phyloP scores from a whole-genome alignment of 2,888 invertebrate species.

The Penaeus monodon region DNA sequence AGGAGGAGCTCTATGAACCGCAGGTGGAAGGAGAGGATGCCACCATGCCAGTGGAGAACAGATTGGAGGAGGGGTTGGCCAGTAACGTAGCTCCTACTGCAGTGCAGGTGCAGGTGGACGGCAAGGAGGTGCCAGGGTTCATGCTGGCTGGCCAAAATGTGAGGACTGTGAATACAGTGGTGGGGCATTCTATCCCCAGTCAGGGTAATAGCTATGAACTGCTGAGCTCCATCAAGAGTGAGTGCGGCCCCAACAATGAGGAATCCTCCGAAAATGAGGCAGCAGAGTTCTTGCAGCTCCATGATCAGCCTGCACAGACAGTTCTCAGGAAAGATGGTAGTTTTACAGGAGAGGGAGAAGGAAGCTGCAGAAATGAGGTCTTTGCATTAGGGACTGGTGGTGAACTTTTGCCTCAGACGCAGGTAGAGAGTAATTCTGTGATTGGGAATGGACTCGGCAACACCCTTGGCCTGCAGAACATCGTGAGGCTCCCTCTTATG shows the following conservation, averaged over 20 bases:
- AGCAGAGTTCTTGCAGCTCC: conserved; percentile 34
- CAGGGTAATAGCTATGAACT: no score
- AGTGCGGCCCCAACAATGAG: neutral
- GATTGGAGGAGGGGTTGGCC: no score
- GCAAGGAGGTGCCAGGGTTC: conserved; percentile 44
- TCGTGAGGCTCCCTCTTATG: conserved; percentile 29
- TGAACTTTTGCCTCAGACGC: conserved; percentile 5
- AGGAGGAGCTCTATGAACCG: neutral
- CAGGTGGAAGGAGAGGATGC: neutral
- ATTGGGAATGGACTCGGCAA: neutral
- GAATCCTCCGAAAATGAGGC: neutral
- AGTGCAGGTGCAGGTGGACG: conserved; percentile 42
- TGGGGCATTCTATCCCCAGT: conserved; percentile 9
- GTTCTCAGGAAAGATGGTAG: neutral
- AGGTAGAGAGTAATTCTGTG: conserved; percentile 18
- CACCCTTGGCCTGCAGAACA: conserved; percentile 22
- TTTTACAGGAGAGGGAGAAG: neutral
- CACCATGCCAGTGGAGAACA: neutral
- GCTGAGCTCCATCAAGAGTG: no score
- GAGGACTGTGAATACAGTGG: conserved; percentile 6
- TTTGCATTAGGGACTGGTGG: conserved; percentile 3
- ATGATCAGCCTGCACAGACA: neutral
- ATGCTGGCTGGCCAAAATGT: conserved; percentile 12
- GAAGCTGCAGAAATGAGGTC: conserved; percentile 20
- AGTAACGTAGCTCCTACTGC: neutral